A percentile compares a stretch with the other conserved stretches of the same genome.
These are phyloP conservation scores for Alosa sapidissima DNA, from an alignment of 2,797 vertebrate species.

Conservation along the genomic window DNA sequence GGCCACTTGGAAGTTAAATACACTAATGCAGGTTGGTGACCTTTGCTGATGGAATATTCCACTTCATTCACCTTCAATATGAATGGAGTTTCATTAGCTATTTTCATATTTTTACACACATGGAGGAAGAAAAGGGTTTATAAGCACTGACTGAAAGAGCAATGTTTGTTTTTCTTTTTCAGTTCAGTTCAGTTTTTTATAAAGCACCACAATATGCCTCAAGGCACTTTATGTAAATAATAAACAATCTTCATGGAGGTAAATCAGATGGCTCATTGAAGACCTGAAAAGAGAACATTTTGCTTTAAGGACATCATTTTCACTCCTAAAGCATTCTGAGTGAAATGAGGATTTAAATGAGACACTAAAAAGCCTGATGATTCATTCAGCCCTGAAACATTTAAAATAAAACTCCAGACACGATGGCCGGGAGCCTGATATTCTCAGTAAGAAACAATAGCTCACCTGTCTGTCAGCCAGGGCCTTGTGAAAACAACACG, in stretches of 20 bases:
- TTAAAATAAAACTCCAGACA: neutral
- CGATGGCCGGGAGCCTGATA: neutral
- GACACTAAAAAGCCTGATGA: neutral
- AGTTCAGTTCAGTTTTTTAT: no score
- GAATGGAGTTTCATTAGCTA: neutral
- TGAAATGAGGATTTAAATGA: neutral
- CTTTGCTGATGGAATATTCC: neutral
- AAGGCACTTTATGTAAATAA: neutral
- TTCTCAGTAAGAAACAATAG: slow-evolving; percentile 2
- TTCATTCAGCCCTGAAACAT: neutral
- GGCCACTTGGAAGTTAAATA: slow-evolving; percentile 33
- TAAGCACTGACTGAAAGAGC: neutral
- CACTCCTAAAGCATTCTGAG: neutral
- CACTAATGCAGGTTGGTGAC: neutral
- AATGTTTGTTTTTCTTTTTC: neutral
- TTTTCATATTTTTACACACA: neutral
- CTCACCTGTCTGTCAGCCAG: slow-evolving; percentile 8
- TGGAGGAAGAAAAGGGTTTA: neutral
- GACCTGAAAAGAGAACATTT: neutral
- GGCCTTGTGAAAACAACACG: slow-evolving; percentile 34
- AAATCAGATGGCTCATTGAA: neutral
- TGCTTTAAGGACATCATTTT: neutral
- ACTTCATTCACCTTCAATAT: neutral
- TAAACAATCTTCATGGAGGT: neutral
- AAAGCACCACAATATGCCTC: no score